Evolutionary conservation across 2,113 vertebrate genomes (phyloP).

Genomic region (Thryonomys swinderianus): DNA sequence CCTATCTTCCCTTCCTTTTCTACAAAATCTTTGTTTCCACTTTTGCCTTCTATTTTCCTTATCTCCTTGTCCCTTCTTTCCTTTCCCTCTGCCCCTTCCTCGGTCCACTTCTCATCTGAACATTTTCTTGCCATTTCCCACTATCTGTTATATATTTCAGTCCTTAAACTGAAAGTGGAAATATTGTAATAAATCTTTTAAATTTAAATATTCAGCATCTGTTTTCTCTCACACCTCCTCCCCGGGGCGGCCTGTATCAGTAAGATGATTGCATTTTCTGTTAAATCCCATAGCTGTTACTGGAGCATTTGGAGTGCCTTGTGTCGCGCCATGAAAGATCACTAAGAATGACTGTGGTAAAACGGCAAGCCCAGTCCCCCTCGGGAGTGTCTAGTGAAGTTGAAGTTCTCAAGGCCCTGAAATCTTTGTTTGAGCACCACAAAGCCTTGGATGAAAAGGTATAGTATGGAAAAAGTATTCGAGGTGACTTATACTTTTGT

Average conservation of each 20-base stretch:
- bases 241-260: background rate
- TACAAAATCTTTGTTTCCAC: too few species aligned
- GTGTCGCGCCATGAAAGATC: conserved; percentile 98
- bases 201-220: background rate
- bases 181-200: background rate
- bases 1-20: too few species aligned
- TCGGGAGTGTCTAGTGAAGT: conserved; percentile 99
- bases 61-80: too few species aligned
- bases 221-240: background rate
- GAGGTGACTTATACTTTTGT: background rate
- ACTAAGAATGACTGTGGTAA: conserved; percentile 99
- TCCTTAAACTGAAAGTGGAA: too few species aligned
- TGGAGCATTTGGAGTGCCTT: conserved; percentile 99
- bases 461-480: conserved; percentile 26
- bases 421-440: conserved; percentile 99
- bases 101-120: too few species aligned
- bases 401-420: conserved; percentile 99
- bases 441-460: conserved; percentile 99
- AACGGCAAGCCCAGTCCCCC: conserved; percentile 98
- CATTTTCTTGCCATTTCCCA: too few species aligned
- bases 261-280: conserved; percentile 63
- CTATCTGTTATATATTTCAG: too few species aligned
- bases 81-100: too few species aligned
- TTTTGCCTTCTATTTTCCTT: too few species aligned
- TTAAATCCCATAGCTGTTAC: conserved; percentile 90